Conservation (phyloP, 2,113 vertebrate genomes). For the Calidris pugnax region DNA sequence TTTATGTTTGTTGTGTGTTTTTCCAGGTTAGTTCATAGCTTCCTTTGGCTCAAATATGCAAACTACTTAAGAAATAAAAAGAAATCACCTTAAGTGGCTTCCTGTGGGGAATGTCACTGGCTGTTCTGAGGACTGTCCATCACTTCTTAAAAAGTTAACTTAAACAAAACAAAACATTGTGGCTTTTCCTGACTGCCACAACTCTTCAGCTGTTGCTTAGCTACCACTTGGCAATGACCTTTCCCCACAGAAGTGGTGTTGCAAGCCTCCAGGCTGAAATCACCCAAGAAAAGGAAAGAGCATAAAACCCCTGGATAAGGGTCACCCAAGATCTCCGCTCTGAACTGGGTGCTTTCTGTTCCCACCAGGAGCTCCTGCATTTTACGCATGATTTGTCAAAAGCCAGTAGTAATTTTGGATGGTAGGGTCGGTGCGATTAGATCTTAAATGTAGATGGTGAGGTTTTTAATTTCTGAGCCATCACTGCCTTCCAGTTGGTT, state of each 20-base stretch:
- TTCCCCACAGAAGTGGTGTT: neutral
- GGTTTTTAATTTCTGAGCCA: neutral
- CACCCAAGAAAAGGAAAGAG: neutral
- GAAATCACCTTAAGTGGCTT: neutral
- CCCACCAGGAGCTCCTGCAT: neutral
- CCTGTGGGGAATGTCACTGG: neutral
- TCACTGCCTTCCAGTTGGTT: neutral
- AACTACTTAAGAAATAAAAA: neutral
- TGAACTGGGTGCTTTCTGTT: neutral
- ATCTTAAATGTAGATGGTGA: neutral
- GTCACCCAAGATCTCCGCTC: neutral
- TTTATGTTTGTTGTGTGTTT: neutral
- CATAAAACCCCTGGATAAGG: neutral
- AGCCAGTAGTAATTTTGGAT: neutral
- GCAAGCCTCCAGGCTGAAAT: neutral
- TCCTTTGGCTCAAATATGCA: neutral
- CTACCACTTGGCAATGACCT: conserved; percentile 28
- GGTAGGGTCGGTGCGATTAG: neutral
- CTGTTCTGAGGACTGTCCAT: neutral
- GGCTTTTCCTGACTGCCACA: neutral
- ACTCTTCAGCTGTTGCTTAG: conserved; percentile 16
- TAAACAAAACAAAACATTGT: neutral
- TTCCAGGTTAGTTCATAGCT: neutral
- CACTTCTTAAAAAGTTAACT: conserved; percentile 8
- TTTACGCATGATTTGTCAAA: neutral